Evolutionary conservation across 2,888 invertebrate species (phyloP), one percentile per base, ranked within the genome.

Genomic region (Macrostomum cliftonense): DNA sequence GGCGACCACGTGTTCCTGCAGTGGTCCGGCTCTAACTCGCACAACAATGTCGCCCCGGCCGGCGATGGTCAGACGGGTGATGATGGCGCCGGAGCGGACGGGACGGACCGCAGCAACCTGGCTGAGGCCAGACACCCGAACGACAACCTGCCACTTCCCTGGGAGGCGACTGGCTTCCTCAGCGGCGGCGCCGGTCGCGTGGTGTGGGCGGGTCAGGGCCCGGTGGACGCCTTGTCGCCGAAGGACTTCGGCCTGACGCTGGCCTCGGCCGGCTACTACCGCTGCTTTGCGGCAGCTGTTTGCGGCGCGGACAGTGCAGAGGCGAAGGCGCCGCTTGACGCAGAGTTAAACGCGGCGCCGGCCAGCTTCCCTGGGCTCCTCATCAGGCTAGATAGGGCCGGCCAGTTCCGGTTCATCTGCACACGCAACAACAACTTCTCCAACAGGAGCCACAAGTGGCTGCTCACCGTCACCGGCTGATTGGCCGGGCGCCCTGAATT

Each of bases 21-120:
- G 55, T 67, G 65, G 65, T 64, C 65, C 53, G 66, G 66, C 40
- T 67, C 67, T 7, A 68, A 68, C 54, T 63, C 63, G 4, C 67
- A 68, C 55, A 61, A 67, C 47, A 68, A 67, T 52, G 60, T 58
- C 9, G 54, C 55, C 28, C 59, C 59, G 14, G 65, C 55, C 16
- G 68, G 66, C 2, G 68, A 68, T 53, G 68, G 68, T 5, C 64
- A 68, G 52, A 55, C 64, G 1, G 68, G 68, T 1, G 58, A 58
- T 54, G 64, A 62, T 45, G 68, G 67, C 11, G 62, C 68, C 54
- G 68, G 68, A 1, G 57, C 52, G 16, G 57, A 36, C 48, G 65
- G 64, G 63, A 63, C 67, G 28, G 68, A 68, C 56, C 56, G 67
- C 43, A 60, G 54, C 52, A 68, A 68, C 51, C 51, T 68, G 21